Conservation (phyloP, 2,113 vertebrate genomes). For the Calidris pugnax region DNA sequence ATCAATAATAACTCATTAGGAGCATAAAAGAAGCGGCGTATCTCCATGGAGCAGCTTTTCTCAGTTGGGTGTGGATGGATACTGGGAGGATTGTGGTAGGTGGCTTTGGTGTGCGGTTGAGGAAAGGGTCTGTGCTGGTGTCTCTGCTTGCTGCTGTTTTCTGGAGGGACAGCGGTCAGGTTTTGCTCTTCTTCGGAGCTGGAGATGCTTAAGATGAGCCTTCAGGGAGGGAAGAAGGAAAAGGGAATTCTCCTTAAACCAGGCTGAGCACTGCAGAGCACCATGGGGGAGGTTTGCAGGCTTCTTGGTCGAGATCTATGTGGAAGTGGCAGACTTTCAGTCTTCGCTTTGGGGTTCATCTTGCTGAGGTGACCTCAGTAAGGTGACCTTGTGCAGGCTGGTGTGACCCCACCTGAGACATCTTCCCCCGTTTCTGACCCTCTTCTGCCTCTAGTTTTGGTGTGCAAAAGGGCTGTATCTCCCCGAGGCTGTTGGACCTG, state of each 20-base stretch:
- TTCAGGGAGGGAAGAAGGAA: not conserved
- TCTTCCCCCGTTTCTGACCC: not conserved
- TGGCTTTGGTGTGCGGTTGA: not conserved
- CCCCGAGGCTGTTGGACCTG: not conserved
- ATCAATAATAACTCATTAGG: not conserved
- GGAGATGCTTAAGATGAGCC: fast-evolving
- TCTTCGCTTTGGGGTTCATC: too few relatives aligned
- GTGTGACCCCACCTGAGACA: not conserved
- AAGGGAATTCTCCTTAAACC: not conserved
- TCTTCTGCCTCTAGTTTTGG: not conserved
- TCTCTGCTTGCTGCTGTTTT: not conserved
- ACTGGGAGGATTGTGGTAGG: too few relatives aligned
- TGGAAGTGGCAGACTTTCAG: not conserved
- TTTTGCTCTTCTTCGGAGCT: not conserved
- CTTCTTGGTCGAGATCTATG: fast-evolving
- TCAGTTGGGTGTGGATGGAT: not conserved
- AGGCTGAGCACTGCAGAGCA: not conserved
- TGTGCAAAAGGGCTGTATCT: not conserved
- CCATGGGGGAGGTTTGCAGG: not conserved
- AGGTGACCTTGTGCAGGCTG: too few relatives aligned
- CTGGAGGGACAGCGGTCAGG: fast-evolving
- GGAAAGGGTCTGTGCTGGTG: not conserved
- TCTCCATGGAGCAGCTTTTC: not conserved
- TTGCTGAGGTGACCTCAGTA: too few relatives aligned
- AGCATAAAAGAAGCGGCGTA: fast-evolving